These are phyloP conservation scores for Arion vulgaris DNA, from an alignment of 1,140 invertebrate species.

Conservation along the genomic window DNA sequence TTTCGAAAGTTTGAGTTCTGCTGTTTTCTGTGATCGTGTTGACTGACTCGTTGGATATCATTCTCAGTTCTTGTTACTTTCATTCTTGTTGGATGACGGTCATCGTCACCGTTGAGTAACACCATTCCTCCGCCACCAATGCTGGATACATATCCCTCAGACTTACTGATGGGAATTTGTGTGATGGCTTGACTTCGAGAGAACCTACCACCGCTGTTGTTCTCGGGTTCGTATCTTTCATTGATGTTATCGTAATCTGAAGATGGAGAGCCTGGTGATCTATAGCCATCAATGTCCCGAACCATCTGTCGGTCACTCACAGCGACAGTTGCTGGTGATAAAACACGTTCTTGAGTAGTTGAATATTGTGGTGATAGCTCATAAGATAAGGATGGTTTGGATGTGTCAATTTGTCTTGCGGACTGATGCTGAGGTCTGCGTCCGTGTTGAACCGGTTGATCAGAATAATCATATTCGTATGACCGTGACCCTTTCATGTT, in stretches of 20 bases:
- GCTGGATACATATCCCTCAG: conserved; percentile 54
- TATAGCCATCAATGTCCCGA: conserved; percentile 49
- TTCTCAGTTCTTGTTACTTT: conserved; percentile 44
- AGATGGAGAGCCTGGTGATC: conserved; percentile 47
- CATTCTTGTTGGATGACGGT: conserved; percentile 27
- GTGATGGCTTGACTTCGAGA: not conserved
- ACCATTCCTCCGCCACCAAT: conserved; percentile 38
- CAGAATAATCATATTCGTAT: not conserved
- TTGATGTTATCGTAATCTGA: conserved; percentile 59
- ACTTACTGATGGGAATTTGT: conserved; percentile 56
- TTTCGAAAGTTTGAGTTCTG: conserved; percentile 39
- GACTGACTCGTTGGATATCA: conserved; percentile 36
- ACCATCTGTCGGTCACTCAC: conserved; percentile 25
- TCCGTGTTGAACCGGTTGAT: not conserved
- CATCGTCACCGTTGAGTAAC: conserved; percentile 42
- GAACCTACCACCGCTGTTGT: not conserved
- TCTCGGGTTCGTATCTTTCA: conserved; percentile 19
- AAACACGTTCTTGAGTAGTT: not conserved
- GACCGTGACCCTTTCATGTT: not conserved
- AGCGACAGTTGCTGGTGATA: not conserved
- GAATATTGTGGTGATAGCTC: not conserved
- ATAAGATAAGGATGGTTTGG: not conserved
- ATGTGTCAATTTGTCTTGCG: not conserved
- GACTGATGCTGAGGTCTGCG: not conserved
- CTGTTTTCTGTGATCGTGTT: conserved; percentile 29